Conservation (phyloP, 2,113 vertebrate genomes). For the Thymallus thymallus region DNA sequence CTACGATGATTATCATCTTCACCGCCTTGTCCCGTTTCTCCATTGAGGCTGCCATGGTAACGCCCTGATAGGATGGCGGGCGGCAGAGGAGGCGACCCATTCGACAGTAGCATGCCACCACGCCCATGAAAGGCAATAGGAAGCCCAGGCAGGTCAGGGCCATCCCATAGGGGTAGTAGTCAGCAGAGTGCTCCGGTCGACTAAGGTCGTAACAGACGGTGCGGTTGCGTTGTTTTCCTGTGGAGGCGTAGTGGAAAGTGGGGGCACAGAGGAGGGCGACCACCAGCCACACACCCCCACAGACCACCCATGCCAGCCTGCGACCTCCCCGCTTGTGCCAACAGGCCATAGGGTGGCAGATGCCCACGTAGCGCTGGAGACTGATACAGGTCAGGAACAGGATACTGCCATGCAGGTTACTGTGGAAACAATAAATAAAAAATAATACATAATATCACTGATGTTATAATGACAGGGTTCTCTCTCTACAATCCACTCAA, state of each 20-base stretch:
- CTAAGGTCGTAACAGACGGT: slow-evolving; percentile 96
- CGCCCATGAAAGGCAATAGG: slow-evolving; percentile 83
- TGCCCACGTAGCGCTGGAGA: slow-evolving; percentile 90
- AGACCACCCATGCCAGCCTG: slow-evolving; percentile 81
- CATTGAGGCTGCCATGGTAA: slow-evolving; percentile 50
- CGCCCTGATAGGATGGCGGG: slow-evolving; percentile 59
- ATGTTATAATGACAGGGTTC: not conserved
- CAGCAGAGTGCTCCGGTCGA: slow-evolving; percentile 65
- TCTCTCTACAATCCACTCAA: no score
- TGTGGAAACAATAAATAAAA: slow-evolving; percentile 37
- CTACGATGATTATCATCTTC: slow-evolving; percentile 87
- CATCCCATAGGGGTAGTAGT: slow-evolving; percentile 93
- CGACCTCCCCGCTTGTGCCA: slow-evolving; percentile 88
- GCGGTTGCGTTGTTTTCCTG: slow-evolving; percentile 87
- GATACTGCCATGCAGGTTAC: slow-evolving; percentile 92
- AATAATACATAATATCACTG: not conserved
- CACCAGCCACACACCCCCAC: slow-evolving; percentile 78
- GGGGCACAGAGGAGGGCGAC: slow-evolving; percentile 83
- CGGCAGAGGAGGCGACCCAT: slow-evolving; percentile 86
- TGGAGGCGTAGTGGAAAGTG: slow-evolving; percentile 86
- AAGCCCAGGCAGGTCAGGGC: slow-evolving; percentile 87
- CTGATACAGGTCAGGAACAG: slow-evolving; percentile 98
- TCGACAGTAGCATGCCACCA: slow-evolving; percentile 85
- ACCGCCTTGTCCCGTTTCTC: slow-evolving; percentile 85
- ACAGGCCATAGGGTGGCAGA: slow-evolving; percentile 86